A percentile compares a stretch with the other conserved stretches of the same genome.
Evolutionary conservation across 2,797 vertebrate genomes (phyloP).

Genomic region (Lateolabrax maculatus): DNA sequence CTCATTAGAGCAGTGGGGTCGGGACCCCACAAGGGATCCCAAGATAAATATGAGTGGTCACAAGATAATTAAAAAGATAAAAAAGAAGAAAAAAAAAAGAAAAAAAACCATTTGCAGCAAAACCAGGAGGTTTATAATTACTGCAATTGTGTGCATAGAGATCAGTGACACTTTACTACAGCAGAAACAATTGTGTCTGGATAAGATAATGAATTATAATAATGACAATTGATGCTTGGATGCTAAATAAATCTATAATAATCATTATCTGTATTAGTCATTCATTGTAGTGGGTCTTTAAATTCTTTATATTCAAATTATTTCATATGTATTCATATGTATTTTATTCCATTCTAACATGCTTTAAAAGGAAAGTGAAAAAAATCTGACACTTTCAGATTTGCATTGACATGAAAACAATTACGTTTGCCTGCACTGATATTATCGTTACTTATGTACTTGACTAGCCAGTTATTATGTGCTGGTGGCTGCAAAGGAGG

Average conservation of each 20-base stretch:
- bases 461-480: slow-evolving; percentile 30
- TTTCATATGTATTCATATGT: background rate
- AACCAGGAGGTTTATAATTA: background rate
- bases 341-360: too few species aligned
- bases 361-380: slow-evolving; percentile 19
- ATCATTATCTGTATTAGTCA: background rate
- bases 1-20: background rate
- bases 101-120: background rate
- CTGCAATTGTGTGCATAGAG: background rate
- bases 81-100: background rate
- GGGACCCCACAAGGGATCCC: background rate
- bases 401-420: slow-evolving; percentile 22
- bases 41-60: background rate
- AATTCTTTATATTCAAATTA: background rate
- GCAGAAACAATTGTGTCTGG: background rate
- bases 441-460: slow-evolving; percentile 24
- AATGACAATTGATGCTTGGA: slow-evolving; percentile 5
- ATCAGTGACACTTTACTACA: background rate
- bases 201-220: slow-evolving; percentile 11
- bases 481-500: background rate
- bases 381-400: background rate
- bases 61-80: background rate
- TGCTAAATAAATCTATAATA: background rate
- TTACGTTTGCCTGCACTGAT: slow-evolving; percentile 30
- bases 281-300: background rate